These are phyloP conservation scores for Drosophila tropicalis DNA, from an alignment of 1,140 invertebrate genomes.

Conservation along the genomic window DNA sequence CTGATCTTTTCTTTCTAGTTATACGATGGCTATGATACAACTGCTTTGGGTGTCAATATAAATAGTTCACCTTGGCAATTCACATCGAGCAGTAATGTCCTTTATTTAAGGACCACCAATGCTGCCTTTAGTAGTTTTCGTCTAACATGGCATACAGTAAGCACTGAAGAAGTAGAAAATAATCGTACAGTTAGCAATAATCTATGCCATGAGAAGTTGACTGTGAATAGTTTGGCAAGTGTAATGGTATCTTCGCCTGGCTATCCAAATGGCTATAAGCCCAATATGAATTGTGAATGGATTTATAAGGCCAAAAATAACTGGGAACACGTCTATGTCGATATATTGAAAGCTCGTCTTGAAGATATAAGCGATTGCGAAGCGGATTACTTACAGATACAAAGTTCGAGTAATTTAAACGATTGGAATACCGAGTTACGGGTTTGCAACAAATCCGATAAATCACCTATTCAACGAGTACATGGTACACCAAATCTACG, in stretches of 20 bases:
- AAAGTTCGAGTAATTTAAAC: conserved; percentile 49
- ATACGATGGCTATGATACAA: conserved; percentile 87
- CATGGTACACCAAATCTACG: conserved; percentile 80
- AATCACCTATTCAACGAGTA: conserved; percentile 6
- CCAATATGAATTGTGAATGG: conserved; percentile 91
- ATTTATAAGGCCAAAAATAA: conserved; percentile 85
- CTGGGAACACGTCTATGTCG: conserved; percentile 85
- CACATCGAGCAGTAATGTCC: conserved; percentile 86
- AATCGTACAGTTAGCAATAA: conserved; percentile 24
- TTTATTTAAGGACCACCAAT: conserved; percentile 85
- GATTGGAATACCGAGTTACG: conserved; percentile 81
- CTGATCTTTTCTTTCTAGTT: conserved; percentile 39
- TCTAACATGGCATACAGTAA: conserved; percentile 85
- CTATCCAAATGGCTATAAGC: conserved; percentile 89
- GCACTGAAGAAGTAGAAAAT: not conserved
- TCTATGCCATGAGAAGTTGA: conserved; percentile 37
- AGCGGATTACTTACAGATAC: conserved; percentile 84
- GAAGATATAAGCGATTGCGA: conserved; percentile 84
- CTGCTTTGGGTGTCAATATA: conserved; percentile 85
- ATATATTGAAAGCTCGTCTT: conserved; percentile 84
- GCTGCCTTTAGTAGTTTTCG: conserved; percentile 84
- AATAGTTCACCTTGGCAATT: conserved; percentile 83
- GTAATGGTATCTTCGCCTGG: conserved; percentile 88
- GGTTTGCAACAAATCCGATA: conserved; percentile 44
- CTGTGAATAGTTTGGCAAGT: conserved; percentile 35